Conservation (phyloP, 2,888 invertebrate species). For the Phortica magna region DNA sequence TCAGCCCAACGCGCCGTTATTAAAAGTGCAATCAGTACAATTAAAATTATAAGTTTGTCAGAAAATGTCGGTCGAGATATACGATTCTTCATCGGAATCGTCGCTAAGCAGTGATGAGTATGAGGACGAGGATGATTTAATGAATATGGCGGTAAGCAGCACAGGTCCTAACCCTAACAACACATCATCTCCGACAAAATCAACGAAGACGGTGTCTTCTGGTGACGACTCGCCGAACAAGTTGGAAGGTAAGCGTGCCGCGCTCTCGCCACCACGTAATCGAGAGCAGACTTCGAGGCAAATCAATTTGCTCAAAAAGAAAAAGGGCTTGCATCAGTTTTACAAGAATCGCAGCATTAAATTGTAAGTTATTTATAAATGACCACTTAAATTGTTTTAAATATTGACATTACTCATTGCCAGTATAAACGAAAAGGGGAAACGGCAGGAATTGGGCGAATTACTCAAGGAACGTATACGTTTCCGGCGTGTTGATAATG, state of each 20-base stretch:
- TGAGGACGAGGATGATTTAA: slow-evolving; percentile 54
- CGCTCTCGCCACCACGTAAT: slow-evolving; percentile 34
- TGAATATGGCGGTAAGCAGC: slow-evolving; percentile 45
- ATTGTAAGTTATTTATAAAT: slow-evolving; percentile 48
- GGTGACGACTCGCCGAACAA: slow-evolving; percentile 34
- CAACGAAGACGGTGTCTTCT: background rate
- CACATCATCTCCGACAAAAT: slow-evolving; percentile 38
- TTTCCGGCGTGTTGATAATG: too few relatives aligned
- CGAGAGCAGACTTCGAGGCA: slow-evolving; percentile 38
- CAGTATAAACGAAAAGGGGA: background rate
- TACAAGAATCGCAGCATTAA: slow-evolving; percentile 56
- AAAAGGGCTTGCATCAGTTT: slow-evolving; percentile 36
- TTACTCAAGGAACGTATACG: background rate
- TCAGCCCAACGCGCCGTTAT: background rate
- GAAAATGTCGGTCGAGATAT: slow-evolving; percentile 51
- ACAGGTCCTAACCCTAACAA: slow-evolving; percentile 21
- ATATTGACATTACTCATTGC: background rate
- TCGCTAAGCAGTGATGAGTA: slow-evolving; percentile 65
- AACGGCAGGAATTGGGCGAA: background rate
- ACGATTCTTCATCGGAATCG: slow-evolving; percentile 66
- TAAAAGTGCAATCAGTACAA: background rate
- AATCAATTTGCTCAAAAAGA: slow-evolving; percentile 45
- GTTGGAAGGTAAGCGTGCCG: slow-evolving; percentile 5
- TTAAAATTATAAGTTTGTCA: background rate
- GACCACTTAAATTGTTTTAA: background rate